phyloP scores from a whole-genome alignment of 2,113 vertebrate genomes.

The Phylloscopus trochiloides region DNA sequence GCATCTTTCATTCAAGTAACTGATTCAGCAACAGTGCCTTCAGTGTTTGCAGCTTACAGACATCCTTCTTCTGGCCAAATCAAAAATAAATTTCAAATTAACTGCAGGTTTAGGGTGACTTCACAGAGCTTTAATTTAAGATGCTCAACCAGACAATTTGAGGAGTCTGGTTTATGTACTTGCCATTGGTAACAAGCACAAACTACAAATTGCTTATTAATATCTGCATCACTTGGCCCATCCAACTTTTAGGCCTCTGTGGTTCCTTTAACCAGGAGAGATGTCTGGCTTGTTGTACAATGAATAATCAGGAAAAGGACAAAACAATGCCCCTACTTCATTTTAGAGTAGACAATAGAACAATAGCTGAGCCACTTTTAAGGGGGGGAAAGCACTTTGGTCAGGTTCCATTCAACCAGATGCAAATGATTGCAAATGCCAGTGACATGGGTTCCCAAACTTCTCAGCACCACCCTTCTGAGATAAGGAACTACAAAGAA shows the following conservation, averaged over 20 bases:
- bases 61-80: not conserved
- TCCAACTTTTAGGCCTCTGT: not conserved
- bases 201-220: not conserved
- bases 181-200: rapidly evolving
- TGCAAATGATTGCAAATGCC: not conserved
- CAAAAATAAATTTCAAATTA: not conserved
- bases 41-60: not conserved
- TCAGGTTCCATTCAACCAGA: not conserved
- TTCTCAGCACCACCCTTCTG: not conserved
- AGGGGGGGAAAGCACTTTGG: not conserved
- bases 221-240: not conserved
- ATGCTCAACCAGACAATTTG: not conserved
- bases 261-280: not conserved
- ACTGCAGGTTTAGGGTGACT: not conserved
- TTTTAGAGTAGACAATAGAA: not conserved
- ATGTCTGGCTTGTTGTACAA: not conserved
- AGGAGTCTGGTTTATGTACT: not conserved
- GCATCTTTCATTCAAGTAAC: not conserved
- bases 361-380: not conserved
- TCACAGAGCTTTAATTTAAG: not conserved
- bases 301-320: not conserved
- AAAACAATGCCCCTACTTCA: not conserved
- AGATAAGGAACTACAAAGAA: slow-evolving; percentile 8
- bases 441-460: not conserved
- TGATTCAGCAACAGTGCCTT: not conserved